These are phyloP conservation scores for Listrodromus nycthemerus DNA, from an alignment of 2,888 invertebrate genomes.

Conservation along the genomic window DNA sequence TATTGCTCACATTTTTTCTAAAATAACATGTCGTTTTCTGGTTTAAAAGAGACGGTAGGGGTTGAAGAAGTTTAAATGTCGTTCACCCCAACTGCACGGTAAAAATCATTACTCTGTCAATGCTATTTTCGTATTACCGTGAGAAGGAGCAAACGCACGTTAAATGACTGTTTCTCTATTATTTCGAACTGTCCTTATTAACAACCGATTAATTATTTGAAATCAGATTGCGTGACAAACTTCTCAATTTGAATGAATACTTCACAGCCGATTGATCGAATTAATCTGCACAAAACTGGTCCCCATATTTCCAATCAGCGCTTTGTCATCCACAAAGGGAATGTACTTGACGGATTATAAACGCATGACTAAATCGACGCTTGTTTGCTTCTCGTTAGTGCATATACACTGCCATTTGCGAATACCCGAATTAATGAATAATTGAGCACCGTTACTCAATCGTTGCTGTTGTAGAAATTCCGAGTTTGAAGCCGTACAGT, in stretches of 20 bases:
- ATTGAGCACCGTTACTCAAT: conserved; percentile 36
- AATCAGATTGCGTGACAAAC: conserved; percentile 4
- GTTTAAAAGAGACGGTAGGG: background rate
- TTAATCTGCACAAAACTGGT: conserved; percentile 3
- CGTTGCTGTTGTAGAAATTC: conserved; percentile 18
- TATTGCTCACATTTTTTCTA: background rate
- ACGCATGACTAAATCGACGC: conserved; percentile 41
- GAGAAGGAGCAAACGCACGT: background rate
- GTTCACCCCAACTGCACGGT: background rate
- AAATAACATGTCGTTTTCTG: background rate
- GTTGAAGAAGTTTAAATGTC: background rate
- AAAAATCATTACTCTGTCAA: background rate
- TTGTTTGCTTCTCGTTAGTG: conserved; percentile 57
- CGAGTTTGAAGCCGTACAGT: background rate
- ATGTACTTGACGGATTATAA: conserved; percentile 53
- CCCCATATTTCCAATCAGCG: conserved; percentile 19
- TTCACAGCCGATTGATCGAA: conserved; percentile 26
- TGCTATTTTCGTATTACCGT: background rate
- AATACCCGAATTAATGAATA: conserved; percentile 52
- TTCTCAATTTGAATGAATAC: conserved; percentile 26
- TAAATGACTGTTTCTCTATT: background rate
- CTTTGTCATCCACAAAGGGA: background rate
- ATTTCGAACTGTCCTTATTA: background rate
- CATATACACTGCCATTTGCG: conserved; percentile 22
- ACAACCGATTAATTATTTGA: background rate